A percentile compares a stretch with the other conserved stretches of the same genome.
These are phyloP conservation scores for Podiceps cristatus DNA, from an alignment of 2,113 vertebrate species.

Conservation along the genomic window DNA sequence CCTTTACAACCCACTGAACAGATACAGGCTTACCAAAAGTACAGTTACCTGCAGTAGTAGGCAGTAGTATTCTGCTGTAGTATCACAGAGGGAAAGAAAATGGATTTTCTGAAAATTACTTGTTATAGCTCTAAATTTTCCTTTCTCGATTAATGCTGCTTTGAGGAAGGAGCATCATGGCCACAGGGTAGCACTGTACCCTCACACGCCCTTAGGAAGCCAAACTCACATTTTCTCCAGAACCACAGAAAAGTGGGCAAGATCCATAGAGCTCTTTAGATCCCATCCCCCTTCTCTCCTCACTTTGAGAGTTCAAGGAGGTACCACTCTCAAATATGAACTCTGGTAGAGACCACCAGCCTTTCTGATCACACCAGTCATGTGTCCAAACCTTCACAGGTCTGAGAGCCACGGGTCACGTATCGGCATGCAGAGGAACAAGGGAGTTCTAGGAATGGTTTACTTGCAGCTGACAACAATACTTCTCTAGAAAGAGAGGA, in stretches of 20 bases:
- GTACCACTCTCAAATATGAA: not conserved
- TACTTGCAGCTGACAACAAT: not conserved
- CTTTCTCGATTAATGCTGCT: not conserved
- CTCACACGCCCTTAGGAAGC: not conserved
- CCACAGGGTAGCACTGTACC: not conserved
- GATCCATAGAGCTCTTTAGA: not conserved
- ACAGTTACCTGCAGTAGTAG: not conserved
- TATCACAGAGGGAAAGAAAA: not conserved
- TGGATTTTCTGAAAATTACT: not conserved
- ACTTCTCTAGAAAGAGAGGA: not conserved
- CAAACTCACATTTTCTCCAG: not conserved
- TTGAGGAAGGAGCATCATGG: not conserved
- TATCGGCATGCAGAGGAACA: not conserved
- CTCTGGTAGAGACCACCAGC: not conserved
- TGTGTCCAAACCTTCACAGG: not conserved
- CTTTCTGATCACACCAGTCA: not conserved
- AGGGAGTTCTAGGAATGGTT: not conserved
- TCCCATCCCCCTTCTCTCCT: fast-evolving
- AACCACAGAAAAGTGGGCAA: not conserved
- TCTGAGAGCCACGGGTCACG: not conserved
- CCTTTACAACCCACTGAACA: not conserved
- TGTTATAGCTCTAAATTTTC: not conserved
- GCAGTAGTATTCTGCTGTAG: not conserved
- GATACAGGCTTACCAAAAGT: not conserved
- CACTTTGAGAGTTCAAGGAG: not conserved